A percentile compares a stretch with the other conserved stretches of the same genome.
Conservation (phyloP, 2,888 invertebrate species). For the Ophioninae sp. region DNA sequence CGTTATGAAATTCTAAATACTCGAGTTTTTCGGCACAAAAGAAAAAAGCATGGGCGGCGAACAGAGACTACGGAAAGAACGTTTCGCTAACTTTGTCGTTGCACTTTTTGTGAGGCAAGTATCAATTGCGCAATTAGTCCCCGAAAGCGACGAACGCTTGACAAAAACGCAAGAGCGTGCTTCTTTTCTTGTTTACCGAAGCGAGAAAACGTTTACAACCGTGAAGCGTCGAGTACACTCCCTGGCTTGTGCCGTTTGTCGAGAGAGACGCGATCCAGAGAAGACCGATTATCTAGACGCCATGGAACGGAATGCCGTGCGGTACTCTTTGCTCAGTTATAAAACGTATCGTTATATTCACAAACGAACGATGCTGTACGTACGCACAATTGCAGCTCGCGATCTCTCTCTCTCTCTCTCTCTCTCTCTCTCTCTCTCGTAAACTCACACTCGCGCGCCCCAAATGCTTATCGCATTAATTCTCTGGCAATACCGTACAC, state of each 20-base stretch:
- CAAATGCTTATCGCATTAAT: not conserved
- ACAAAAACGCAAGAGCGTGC: slow-evolving; percentile 22
- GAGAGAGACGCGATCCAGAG: slow-evolving; percentile 43
- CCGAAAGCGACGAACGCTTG: not conserved
- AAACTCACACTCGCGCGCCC: slow-evolving; percentile 16
- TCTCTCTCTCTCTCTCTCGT: slow-evolving; percentile 16
- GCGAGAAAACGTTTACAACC: slow-evolving; percentile 46
- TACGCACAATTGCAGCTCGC: slow-evolving; percentile 27
- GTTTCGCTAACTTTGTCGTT: not conserved
- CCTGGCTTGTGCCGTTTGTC: slow-evolving; percentile 25
- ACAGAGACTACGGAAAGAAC: not conserved
- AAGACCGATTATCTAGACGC: slow-evolving; percentile 42
- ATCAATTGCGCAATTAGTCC: not conserved
- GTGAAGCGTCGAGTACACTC: slow-evolving; percentile 55
- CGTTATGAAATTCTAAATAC: slow-evolving; percentile 17
- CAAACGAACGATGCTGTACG: slow-evolving; percentile 8
- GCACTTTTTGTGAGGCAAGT: not conserved
- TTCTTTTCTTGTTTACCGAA: slow-evolving; percentile 55
- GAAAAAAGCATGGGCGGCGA: not conserved
- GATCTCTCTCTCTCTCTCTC: not conserved
- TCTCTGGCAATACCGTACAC: slow-evolving; percentile 3
- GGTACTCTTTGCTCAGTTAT: not conserved
- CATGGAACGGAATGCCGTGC: slow-evolving; percentile 44
- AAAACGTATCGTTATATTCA: slow-evolving; percentile 10
- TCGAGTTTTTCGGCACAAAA: not conserved